Evolutionary conservation across 2,113 vertebrate species (phyloP), one percentile per base, ranked within the genome.

Genomic region (Cairina moschata): DNA sequence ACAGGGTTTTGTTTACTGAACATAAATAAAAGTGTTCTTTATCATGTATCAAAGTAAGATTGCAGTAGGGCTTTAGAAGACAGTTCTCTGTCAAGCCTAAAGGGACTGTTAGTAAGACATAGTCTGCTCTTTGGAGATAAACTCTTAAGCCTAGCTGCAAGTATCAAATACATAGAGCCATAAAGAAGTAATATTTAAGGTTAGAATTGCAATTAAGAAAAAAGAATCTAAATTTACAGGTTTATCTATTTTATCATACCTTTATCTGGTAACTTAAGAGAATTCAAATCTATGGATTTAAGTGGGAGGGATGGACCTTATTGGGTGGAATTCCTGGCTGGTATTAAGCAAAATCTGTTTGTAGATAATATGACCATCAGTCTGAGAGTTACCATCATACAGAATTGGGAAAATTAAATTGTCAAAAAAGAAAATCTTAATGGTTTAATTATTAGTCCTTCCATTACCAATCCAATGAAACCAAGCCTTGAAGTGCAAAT

Each of bases 331-430:
- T 85, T 67, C 15, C 15, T 31, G 72, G 59, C 63, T 60, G 23
- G 28, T 72, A 36, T 21, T 72, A 67, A 82, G 55, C 31, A 28
- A 26, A 48, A 10, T 66, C 44, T 23, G 29, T n/a, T 55, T 86
- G n/a, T 7, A 60, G n/a, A 15, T 63, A 34, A 6, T n/a, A 0
- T 66, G 40, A 72, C 3, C 12, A 11, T 55, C 13, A 18, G 38
- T 15, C 50, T 85, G 68, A 76, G 42, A 82, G 54, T 60, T 81
- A 46, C 36, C 34, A 3, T 54, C 16, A 16, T 66, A 55, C 42
- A 72, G 59, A 76, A 65, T 58, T 20, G 46, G 17, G 36, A 55
- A 58, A 93, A 50, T 60, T 73, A n/a, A 60, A 60, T 36, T n/a
- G 55, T 6, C 6, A 25, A 50, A 60, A 48, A 42, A 62, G 7